Conservation (phyloP, 1,140 invertebrate genomes). For the Neomicropteryx cornuta region DNA sequence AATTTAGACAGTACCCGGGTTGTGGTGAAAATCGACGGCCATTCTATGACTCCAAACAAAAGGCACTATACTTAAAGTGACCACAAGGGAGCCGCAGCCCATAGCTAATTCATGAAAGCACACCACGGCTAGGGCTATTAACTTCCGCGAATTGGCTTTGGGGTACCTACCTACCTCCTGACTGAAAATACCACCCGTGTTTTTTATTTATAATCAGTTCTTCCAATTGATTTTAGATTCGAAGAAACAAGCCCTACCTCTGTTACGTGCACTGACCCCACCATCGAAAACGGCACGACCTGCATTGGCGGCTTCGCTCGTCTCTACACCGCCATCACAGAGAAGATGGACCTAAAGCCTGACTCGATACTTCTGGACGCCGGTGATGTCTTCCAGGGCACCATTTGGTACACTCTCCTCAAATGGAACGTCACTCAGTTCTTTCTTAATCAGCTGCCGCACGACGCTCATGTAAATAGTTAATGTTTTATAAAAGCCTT, state of each 20-base stretch:
- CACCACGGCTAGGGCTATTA: no score
- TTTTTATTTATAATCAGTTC: no score
- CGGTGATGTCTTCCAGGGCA: slow-evolving; percentile 70
- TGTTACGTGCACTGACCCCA: slow-evolving; percentile 37
- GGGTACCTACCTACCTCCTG: no score
- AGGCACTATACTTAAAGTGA: no score
- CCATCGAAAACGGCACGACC: slow-evolving; percentile 16
- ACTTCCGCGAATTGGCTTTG: no score
- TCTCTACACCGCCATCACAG: slow-evolving; percentile 35
- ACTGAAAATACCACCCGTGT: no score
- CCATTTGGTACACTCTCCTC: slow-evolving; percentile 60
- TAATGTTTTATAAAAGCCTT: no score
- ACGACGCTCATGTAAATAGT: slow-evolving; percentile 59
- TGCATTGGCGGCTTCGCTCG: slow-evolving; percentile 59
- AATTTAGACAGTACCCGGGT: no score
- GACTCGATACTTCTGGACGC: slow-evolving; percentile 59
- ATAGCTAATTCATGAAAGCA: no score
- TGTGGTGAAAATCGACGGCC: no score
- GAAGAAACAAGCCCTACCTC: slow-evolving; percentile 46
- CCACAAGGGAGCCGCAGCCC: no score
- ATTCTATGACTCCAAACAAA: no score
- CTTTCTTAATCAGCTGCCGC: slow-evolving; percentile 56
- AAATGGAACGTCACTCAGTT: slow-evolving; percentile 54
- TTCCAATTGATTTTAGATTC: slow-evolving; percentile 34
- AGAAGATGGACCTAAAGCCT: slow-evolving; percentile 37